phyloP scores from a whole-genome alignment of 2,113 vertebrate genomes.

The Leptosomus discolor region DNA sequence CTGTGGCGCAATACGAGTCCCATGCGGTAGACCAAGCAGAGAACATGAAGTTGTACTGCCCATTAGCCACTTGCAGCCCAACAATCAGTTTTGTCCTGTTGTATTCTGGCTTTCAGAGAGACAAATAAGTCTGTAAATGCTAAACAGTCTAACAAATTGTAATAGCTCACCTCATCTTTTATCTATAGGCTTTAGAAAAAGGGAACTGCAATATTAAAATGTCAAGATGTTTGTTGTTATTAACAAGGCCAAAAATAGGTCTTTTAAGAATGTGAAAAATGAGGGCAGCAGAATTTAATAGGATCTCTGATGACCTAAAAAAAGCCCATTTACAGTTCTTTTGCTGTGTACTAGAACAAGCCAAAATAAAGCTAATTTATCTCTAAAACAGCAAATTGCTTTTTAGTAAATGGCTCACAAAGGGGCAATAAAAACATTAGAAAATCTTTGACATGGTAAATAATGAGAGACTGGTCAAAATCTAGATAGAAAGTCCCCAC shows the following conservation, averaged over 20 bases:
- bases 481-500: conserved; percentile 48
- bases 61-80: rapidly evolving
- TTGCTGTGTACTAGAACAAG: conserved; percentile 6
- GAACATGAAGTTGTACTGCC: background rate
- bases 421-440: conserved; percentile 70
- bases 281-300: conserved; percentile 37
- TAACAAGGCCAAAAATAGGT: conserved; percentile 26
- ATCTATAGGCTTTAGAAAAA: background rate
- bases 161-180: background rate
- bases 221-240: conserved; percentile 1
- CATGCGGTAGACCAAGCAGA: background rate
- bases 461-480: conserved; percentile 70
- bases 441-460: conserved; percentile 67
- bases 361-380: conserved; percentile 72
- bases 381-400: conserved; percentile 65
- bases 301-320: background rate
- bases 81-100: background rate
- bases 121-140: background rate
- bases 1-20: background rate
- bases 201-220: background rate
- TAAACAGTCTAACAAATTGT: background rate
- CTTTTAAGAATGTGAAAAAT: conserved; percentile 61
- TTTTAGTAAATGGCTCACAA: conserved; percentile 65
- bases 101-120: background rate
- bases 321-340: conserved; percentile 12